Percentiles rank a stretch among this genome's conserved stretches.
Evolutionary conservation across 1,140 invertebrate genomes (phyloP).

Genomic region (Antheraea mylitta): DNA sequence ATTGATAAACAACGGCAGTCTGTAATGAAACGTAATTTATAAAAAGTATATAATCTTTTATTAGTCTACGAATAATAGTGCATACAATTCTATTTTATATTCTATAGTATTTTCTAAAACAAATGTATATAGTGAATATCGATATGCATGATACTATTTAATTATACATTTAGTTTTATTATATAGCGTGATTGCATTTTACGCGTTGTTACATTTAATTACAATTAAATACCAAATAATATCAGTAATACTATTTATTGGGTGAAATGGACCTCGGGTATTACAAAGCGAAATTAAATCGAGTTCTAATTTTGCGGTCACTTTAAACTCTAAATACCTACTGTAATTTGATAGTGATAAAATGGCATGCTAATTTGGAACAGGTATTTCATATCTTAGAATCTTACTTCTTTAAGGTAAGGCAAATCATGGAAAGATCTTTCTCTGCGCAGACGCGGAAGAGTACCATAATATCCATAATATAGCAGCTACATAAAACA

Average conservation of each 20-base stretch:
- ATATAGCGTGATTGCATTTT: background rate
- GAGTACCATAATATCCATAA: slow-evolving; percentile 83
- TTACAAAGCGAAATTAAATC: background rate
- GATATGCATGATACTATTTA: background rate
- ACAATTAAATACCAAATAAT: background rate
- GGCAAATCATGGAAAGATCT: slow-evolving; percentile 86
- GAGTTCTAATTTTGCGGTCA: slow-evolving; percentile 4
- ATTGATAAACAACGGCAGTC: slow-evolving; percentile 91
- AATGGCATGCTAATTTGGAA: slow-evolving; percentile 48
- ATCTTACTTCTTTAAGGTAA: slow-evolving; percentile 82
- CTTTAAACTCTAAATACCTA: slow-evolving; percentile 15
- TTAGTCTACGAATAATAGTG: background rate
- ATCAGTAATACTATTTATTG: background rate
- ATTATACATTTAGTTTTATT: background rate
- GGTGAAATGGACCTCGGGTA: background rate
- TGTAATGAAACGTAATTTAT: slow-evolving; percentile 45
- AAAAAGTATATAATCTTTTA: background rate
- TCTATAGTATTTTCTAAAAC: slow-evolving; percentile 2
- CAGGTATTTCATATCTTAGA: slow-evolving; percentile 5
- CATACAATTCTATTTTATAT: background rate
- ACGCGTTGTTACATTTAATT: background rate
- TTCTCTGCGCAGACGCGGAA: slow-evolving; percentile 85
- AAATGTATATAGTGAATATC: background rate
- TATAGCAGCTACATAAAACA: slow-evolving; percentile 81
- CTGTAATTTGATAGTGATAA: background rate